Evolutionary conservation across 2,888 invertebrate species (phyloP).

Genomic region (Parascotia fuliginaria): DNA sequence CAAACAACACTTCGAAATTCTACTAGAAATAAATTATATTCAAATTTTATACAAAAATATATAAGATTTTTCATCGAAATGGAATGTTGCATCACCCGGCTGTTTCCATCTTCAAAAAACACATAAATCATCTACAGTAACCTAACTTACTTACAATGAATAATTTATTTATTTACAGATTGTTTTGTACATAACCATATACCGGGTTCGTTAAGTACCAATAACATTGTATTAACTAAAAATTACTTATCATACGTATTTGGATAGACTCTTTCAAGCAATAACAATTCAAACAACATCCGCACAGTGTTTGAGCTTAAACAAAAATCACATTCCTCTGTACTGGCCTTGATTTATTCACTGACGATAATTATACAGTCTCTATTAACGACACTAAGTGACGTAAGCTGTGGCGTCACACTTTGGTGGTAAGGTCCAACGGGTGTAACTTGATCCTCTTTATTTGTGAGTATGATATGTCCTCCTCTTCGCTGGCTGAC

Average conservation of each 20-base stretch:
- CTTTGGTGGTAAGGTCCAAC: constrained; percentile 89
- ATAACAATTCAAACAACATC: constrained; percentile 76
- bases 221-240: constrained; percentile 68
- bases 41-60: constrained; percentile 59
- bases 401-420: constrained; percentile 75
- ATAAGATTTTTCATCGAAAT: constrained; percentile 47
- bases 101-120: constrained; percentile 57
- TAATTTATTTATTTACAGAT: constrained; percentile 79
- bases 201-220: constrained; percentile 68
- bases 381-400: constrained; percentile 53
- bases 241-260: constrained; percentile 81
- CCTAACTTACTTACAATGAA: constrained; percentile 63
- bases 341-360: constrained; percentile 79
- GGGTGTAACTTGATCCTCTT: constrained; percentile 87
- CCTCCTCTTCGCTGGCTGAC: constrained; percentile 78
- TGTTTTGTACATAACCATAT: constrained; percentile 77
- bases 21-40: constrained; percentile 82
- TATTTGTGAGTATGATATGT: constrained; percentile 85
- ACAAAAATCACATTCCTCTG: constrained; percentile 77
- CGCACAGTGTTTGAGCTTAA: constrained; percentile 69
- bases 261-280: constrained; percentile 84
- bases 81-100: constrained; percentile 72
- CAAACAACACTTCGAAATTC: constrained; percentile 77
- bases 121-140: constrained; percentile 62
- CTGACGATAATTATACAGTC: constrained; percentile 54